phyloP scores from a whole-genome alignment of 23 tunicate species.

The Ascidia mentula region DNA sequence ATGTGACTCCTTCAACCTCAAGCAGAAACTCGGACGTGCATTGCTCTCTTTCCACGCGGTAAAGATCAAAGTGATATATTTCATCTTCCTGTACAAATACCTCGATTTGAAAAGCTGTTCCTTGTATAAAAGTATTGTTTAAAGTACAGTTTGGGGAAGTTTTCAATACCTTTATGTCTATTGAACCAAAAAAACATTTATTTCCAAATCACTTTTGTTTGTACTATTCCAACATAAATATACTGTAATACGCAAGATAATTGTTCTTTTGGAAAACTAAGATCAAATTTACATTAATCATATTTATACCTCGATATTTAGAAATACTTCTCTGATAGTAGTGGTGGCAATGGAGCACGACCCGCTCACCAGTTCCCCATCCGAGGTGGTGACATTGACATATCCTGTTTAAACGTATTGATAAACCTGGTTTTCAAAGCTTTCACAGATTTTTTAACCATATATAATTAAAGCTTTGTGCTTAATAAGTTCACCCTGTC shows the following conservation, averaged over 20 bases:
- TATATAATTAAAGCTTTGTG: too few relatives aligned
- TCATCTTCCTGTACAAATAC: slow-evolving; percentile 12
- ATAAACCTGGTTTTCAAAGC: too few relatives aligned
- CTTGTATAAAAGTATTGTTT: too few relatives aligned
- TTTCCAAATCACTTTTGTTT: background rate
- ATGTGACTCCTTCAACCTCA: slow-evolving; percentile 5
- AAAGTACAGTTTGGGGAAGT: too few relatives aligned
- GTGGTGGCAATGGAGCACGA: background rate
- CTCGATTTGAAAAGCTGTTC: background rate
- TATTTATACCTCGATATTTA: slow-evolving; percentile 20
- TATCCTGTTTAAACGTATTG: slow-evolving; percentile 9
- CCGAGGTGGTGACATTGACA: slow-evolving; percentile 6
- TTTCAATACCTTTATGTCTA: too few relatives aligned
- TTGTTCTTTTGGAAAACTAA: background rate
- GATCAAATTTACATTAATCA: background rate
- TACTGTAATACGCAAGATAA: background rate
- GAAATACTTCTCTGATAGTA: background rate
- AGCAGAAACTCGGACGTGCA: slow-evolving; percentile 23
- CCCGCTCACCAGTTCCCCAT: background rate
- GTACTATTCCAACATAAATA: background rate
- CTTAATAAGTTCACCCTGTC: too few relatives aligned
- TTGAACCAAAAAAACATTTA: background rate
- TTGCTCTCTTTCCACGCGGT: slow-evolving; percentile 26
- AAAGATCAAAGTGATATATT: slow-evolving; percentile 32
- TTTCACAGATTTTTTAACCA: too few relatives aligned